phyloP scores from a whole-genome alignment of 1,140 invertebrate genomes.

The Musca vetustissima region DNA sequence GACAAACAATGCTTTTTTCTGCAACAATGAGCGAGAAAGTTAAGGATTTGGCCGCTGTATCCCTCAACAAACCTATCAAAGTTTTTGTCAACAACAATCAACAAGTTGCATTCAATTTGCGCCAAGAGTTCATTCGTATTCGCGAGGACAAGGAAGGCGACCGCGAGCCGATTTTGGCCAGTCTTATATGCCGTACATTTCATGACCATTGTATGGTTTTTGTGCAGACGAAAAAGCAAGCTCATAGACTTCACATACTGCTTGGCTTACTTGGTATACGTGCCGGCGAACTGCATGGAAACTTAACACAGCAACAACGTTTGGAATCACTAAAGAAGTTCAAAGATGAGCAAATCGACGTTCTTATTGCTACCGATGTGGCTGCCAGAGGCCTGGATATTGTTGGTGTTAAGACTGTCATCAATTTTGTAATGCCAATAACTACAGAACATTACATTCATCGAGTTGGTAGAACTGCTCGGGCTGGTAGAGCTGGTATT shows the following conservation, averaged over 20 bases:
- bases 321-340: slow-evolving; percentile 88
- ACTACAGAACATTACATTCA: slow-evolving; percentile 96
- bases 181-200: slow-evolving; percentile 92
- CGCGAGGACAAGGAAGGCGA: slow-evolving; percentile 78
- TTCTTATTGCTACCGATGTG: slow-evolving; percentile 94
- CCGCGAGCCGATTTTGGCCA: slow-evolving; percentile 87
- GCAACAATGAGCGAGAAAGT: slow-evolving; percentile 99
- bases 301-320: slow-evolving; percentile 89
- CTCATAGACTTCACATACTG: slow-evolving; percentile 88
- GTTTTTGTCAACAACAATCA: slow-evolving; percentile 95
- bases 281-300: slow-evolving; percentile 93
- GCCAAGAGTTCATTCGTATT: slow-evolving; percentile 96
- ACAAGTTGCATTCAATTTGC: slow-evolving; percentile 90
- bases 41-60: slow-evolving; percentile 88
- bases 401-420: slow-evolving; percentile 92
- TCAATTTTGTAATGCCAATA: slow-evolving; percentile 94
- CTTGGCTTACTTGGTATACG: slow-evolving; percentile 84
- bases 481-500: slow-evolving; percentile 86
- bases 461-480: slow-evolving; percentile 87
- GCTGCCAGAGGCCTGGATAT: slow-evolving; percentile 97
- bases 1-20: slow-evolving; percentile 98
- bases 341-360: slow-evolving; percentile 85
- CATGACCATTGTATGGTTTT: slow-evolving; percentile 91
- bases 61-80: slow-evolving; percentile 87
- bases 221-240: slow-evolving; percentile 93